Evolutionary conservation across 2,888 invertebrate species (phyloP).

Genomic region (Fragum sueziense): DNA sequence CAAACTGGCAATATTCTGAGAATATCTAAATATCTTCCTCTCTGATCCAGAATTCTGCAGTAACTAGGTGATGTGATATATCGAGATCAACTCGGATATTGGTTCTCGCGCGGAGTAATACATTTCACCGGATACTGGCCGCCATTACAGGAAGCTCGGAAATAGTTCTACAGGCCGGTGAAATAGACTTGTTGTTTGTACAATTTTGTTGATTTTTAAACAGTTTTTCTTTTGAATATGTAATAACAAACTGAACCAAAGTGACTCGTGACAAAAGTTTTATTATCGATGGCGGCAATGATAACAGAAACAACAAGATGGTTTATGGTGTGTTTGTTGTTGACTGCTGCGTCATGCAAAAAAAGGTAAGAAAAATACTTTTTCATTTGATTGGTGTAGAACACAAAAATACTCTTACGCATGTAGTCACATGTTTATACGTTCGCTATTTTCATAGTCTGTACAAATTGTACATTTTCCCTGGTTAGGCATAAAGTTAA

Average conservation of each 20-base stretch:
- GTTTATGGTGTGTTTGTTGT: background rate
- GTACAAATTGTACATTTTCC: too few relatives aligned
- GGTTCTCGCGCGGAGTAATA: slow-evolving; percentile 23
- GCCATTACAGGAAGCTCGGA: slow-evolving; percentile 19
- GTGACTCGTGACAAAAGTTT: too few relatives aligned
- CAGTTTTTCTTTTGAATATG: background rate
- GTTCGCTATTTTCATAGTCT: too few relatives aligned
- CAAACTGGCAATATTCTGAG: background rate
- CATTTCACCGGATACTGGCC: slow-evolving; percentile 4
- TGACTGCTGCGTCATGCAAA: background rate
- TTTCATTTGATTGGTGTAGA: too few relatives aligned
- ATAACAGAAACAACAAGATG: background rate
- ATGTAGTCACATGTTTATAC: too few relatives aligned
- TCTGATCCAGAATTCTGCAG: background rate
- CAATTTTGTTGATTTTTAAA: background rate
- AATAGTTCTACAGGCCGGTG: background rate
- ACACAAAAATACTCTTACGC: too few relatives aligned
- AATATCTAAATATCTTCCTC: too few relatives aligned
- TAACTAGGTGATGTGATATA: slow-evolving; percentile 4
- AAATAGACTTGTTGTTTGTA: background rate
- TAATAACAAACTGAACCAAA: too few relatives aligned
- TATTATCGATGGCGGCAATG: too few relatives aligned
- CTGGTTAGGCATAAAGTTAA: too few relatives aligned
- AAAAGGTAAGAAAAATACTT: slow-evolving; percentile 9
- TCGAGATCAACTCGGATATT: slow-evolving; percentile 16